Base-by-base conservation (phyloP, 2,797 vertebrate species). In the Phylloscopus collybita region DNA sequence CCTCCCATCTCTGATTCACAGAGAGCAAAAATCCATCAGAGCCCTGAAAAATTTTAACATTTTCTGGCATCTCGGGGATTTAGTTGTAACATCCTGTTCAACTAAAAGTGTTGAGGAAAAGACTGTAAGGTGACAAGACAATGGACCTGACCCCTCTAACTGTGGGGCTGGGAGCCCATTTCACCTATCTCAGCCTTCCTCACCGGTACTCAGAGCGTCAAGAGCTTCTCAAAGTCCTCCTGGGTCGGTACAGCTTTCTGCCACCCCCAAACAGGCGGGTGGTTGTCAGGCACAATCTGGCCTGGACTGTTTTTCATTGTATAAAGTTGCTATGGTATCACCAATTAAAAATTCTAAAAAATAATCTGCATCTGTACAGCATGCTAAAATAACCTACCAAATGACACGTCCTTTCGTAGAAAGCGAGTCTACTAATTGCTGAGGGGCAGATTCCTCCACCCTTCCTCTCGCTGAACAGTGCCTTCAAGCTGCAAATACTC, bases 331-430 rank as follows among this genome's bases (percentile, higher is more conserved):
- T 97, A 97, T 96, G 95, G 95, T 93, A 97, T 96, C 92, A 91
- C 95, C 95, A 97, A 93, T 97, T 96, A 96, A 96, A 96, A 96
- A 94, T 94, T 96, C 95, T 97, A 96, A 96, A 97, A 97, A 96
- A 96, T 96, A 97, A 94, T 97, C 94, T 96, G 95, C 95, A 95
- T 97, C 96, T 97, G 96, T 94, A 97, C 96, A 96, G 91, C 90
- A 96, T 95, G 96, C 95, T 96, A 97, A 97, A 96, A 96, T 97
- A 97, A 96, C 95, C 94, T 88, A 97, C 91, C 88, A 96, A 96
- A 95, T 95, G 95, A 97, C 95, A 96, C 94, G 91, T 96, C 95
- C 95, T 96, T 97, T 96, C 95, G 91, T 96, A 95, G 95, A 97
- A 97, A 97, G 95, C 92, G 71, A 93, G 91, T 96, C 95, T 96